Percentiles rank a stretch among this genome's conserved stretches.
Conservation (phyloP, 2,888 invertebrate species). For the Acanthopleura granulata region DNA sequence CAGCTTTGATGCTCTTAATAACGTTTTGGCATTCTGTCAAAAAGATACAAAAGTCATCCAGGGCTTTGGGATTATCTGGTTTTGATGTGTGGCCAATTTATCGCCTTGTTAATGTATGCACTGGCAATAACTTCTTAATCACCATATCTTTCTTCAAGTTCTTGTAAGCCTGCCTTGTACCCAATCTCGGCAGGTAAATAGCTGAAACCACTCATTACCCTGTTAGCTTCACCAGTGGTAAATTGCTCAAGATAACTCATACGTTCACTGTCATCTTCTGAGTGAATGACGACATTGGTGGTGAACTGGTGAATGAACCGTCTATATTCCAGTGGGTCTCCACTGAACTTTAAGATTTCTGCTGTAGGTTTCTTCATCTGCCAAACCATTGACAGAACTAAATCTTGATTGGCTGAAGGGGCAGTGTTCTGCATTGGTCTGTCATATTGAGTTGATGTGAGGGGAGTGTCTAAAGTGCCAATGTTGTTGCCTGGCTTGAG, state of each 20-base stretch:
- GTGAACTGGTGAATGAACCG: constrained; percentile 22
- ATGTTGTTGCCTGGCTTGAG: too few relatives aligned
- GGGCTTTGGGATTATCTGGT: constrained; percentile 20
- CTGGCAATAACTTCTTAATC: constrained; percentile 22
- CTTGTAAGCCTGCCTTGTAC: constrained; percentile 24
- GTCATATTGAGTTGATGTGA: background rate
- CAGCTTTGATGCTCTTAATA: constrained; percentile 16
- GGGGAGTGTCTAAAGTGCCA: too few relatives aligned
- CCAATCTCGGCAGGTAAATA: constrained; percentile 21
- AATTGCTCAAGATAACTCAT: constrained; percentile 29
- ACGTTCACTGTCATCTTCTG: constrained; percentile 22
- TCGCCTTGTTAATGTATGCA: constrained; percentile 26
- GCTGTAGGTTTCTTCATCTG: constrained; percentile 17
- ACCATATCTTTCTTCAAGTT: constrained; percentile 24
- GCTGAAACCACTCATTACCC: constrained; percentile 24
- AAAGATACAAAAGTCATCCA: constrained; percentile 26
- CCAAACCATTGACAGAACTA: background rate
- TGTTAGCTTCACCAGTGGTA: constrained; percentile 25
- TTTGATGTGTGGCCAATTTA: constrained; percentile 25
- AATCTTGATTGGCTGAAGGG: background rate
- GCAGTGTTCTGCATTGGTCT: background rate
- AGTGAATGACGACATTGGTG: constrained; percentile 16
- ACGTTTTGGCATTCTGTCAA: constrained; percentile 24
- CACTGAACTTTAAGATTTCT: constrained; percentile 18
- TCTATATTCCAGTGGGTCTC: background rate